phyloP scores from a whole-genome alignment of 2,888 invertebrate genomes.

The Geophilus truncorum region DNA sequence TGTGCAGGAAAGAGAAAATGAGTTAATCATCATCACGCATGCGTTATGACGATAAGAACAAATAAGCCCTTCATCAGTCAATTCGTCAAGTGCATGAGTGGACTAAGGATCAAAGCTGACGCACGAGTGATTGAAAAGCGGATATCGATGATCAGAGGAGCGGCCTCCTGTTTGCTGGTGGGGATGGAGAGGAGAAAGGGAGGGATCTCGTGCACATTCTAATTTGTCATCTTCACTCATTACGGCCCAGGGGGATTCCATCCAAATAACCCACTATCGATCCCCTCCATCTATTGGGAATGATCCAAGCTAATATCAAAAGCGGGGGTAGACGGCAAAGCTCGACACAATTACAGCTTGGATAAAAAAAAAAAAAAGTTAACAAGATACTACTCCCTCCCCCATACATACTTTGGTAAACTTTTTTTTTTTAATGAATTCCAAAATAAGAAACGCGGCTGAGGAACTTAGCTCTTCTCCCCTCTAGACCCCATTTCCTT shows the following conservation, averaged over 20 bases:
- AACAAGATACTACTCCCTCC: background rate
- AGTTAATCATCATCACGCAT: constrained; percentile 3
- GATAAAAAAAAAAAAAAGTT: background rate
- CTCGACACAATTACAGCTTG: background rate
- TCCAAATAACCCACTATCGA: constrained; percentile 15
- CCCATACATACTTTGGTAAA: background rate
- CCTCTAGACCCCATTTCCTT: background rate
- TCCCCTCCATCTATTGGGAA: constrained; percentile 16
- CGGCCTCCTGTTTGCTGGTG: constrained; percentile 6
- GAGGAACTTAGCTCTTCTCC: background rate
- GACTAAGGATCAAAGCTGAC: constrained; percentile 11
- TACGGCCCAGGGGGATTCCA: constrained; percentile 16
- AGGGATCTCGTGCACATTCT: constrained; percentile 1
- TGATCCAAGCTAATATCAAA: constrained; percentile 9
- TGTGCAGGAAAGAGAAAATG: background rate
- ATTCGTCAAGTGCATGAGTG: constrained; percentile 20
- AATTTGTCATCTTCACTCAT: constrained; percentile 20
- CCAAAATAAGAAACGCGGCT: background rate
- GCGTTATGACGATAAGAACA: constrained; percentile 20
- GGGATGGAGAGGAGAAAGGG: background rate
- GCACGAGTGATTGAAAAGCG: constrained; percentile 12
- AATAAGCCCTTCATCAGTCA: constrained; percentile 20
- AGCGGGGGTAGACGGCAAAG: background rate
- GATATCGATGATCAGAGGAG: constrained; percentile 15
- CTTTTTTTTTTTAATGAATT: constrained; percentile 11